phyloP scores from a whole-genome alignment of 2,888 invertebrate species.

The Stenichneumon culpator region DNA sequence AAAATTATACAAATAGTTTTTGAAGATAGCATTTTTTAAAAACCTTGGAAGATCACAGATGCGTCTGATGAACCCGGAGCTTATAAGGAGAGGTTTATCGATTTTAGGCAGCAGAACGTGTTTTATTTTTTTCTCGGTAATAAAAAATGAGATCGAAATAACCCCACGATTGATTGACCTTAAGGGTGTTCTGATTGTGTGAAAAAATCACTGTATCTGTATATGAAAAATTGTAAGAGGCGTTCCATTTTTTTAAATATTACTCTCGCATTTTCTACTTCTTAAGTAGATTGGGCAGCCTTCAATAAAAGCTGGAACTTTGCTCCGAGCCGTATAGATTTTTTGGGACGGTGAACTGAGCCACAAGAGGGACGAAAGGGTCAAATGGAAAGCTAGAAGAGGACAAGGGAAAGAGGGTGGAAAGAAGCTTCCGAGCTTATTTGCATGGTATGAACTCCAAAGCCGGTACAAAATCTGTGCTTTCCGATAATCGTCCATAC shows the following conservation, averaged over 20 bases:
- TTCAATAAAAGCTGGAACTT: background rate
- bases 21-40: background rate
- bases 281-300: background rate
- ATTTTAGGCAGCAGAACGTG: background rate
- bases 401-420: background rate
- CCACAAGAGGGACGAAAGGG: background rate
- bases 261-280: background rate
- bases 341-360: background rate
- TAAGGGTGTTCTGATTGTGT: background rate
- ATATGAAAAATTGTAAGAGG: background rate
- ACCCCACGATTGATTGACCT: background rate
- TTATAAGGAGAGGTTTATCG: background rate
- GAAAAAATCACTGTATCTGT: background rate
- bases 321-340: background rate
- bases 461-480: conserved; percentile 29
- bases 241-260: background rate
- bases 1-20: background rate
- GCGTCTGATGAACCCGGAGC: background rate
- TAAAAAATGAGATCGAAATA: background rate
- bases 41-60: no score
- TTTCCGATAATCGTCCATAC: conserved; percentile 37
- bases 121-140: background rate
- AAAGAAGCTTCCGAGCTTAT: background rate
- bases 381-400: background rate
- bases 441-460: background rate